Conservation (phyloP, 2,888 invertebrate genomes). For the Caenorhabditis angaria region DNA sequence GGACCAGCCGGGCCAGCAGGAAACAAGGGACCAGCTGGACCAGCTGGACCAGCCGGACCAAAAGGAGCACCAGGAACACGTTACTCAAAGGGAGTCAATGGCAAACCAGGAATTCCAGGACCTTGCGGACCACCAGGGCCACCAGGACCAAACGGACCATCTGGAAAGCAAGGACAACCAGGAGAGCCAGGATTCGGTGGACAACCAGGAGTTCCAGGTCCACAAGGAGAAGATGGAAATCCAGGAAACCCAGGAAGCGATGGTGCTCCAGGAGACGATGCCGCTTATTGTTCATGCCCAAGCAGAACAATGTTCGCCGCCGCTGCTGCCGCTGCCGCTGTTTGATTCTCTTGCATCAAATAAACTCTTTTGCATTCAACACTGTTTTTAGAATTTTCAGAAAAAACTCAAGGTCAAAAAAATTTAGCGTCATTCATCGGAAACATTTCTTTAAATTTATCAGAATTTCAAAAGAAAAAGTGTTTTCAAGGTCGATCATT, state of each 20-base stretch:
- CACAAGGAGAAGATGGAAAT: conserved; percentile 43
- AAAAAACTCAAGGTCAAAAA: not conserved
- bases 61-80: conserved; percentile 43
- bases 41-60: conserved; percentile 37
- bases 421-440: no score
- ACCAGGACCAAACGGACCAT: conserved; percentile 49
- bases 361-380: not conserved
- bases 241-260: conserved; percentile 46
- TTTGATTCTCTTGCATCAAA: not conserved
- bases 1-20: conserved; percentile 61
- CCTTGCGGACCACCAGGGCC: conserved; percentile 57
- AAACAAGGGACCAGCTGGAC: conserved; percentile 43
- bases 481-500: no score
- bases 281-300: conserved; percentile 52
- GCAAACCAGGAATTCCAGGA: conserved; percentile 48
- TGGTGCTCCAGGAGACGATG: conserved; percentile 43
- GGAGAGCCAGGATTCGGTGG: conserved; percentile 48
- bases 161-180: conserved; percentile 49
- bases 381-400: not conserved
- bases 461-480: no score
- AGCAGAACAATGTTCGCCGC: conserved; percentile 35
- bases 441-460: no score
- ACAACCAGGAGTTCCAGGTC: conserved; percentile 47
- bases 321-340: conserved; percentile 5
- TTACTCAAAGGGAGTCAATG: conserved; percentile 35